A percentile compares a stretch with the other conserved stretches of the same genome.
phyloP scores from a whole-genome alignment of 2,888 invertebrate genomes.

The Hyalella azteca region DNA sequence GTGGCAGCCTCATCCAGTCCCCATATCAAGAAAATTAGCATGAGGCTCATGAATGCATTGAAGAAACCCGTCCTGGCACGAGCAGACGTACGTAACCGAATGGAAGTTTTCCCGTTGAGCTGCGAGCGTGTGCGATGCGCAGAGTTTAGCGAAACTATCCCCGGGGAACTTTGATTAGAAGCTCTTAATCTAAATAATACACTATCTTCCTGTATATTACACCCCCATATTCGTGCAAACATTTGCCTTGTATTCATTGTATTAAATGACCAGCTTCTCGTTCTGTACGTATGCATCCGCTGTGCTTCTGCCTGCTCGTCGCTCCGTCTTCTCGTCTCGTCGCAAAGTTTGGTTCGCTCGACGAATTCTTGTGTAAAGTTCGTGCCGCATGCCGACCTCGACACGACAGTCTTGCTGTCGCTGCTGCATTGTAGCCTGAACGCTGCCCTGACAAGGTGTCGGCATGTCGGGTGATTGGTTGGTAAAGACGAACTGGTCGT shows the following conservation, averaged over 20 bases:
- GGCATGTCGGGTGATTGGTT: neutral
- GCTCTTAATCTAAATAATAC: neutral
- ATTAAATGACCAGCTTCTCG: neutral
- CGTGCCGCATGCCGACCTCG: neutral
- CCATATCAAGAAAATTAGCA: neutral
- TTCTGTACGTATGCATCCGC: neutral
- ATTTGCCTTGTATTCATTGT: neutral
- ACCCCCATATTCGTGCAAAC: neutral
- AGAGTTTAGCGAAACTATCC: neutral
- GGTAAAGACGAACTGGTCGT: neutral
- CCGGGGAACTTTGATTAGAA: neutral
- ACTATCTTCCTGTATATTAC: neutral
- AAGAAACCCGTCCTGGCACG: too few species aligned
- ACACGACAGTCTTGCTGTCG: neutral
- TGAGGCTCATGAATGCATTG: neutral
- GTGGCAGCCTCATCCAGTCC: neutral
- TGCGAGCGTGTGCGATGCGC: neutral
- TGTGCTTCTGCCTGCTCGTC: neutral
- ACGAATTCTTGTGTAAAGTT: neutral
- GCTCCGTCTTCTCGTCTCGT: neutral
- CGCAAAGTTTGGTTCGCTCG: neutral
- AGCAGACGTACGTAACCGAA: neutral
- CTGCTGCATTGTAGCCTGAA: neutral
- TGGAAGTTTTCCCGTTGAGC: neutral
- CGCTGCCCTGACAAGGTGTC: neutral